These are phyloP conservation scores for Napeogenes sylphis DNA, from an alignment of 2,888 invertebrate species.

Conservation along the genomic window DNA sequence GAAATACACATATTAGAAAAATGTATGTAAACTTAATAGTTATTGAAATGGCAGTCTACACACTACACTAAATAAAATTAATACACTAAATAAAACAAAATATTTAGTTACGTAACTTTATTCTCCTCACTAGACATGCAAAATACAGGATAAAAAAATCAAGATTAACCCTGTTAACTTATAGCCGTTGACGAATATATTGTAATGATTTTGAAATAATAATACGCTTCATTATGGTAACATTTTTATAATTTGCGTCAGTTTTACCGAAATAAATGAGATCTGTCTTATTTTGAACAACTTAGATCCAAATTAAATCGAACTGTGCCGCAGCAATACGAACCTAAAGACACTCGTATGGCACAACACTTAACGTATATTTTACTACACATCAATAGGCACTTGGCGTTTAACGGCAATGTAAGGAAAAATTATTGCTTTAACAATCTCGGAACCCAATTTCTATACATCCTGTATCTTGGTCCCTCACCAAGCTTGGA, in stretches of 20 bases:
- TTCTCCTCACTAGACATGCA: constrained; percentile 73
- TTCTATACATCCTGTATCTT: constrained; percentile 31
- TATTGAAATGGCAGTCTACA: no score
- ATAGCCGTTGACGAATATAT: constrained; percentile 16
- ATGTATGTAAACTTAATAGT: no score
- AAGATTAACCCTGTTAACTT: constrained; percentile 42
- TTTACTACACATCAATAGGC: constrained; percentile 55
- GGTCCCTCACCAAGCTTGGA: constrained; percentile 49
- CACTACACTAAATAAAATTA: no score
- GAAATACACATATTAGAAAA: no score
- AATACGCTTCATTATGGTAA: constrained; percentile 16
- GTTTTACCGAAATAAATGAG: constrained; percentile 16
- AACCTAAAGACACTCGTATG: constrained; percentile 23
- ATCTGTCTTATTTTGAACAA: constrained; percentile 17
- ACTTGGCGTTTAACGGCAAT: constrained; percentile 46
- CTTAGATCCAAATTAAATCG: constrained; percentile 12
- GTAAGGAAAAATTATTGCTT: constrained; percentile 41
- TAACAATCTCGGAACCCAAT: constrained; percentile 30
- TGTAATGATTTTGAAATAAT: constrained; percentile 4
- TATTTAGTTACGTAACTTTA: constrained; percentile 62
- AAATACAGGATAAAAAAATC: constrained; percentile 65
- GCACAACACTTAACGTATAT: constrained; percentile 30
- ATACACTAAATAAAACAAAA: constrained; percentile 21
- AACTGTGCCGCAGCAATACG: constrained; percentile 21
- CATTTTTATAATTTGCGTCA: constrained; percentile 12